Base-by-base conservation (phyloP, 1,140 invertebrate genomes). In the Chionoecetes opilio region DNA sequence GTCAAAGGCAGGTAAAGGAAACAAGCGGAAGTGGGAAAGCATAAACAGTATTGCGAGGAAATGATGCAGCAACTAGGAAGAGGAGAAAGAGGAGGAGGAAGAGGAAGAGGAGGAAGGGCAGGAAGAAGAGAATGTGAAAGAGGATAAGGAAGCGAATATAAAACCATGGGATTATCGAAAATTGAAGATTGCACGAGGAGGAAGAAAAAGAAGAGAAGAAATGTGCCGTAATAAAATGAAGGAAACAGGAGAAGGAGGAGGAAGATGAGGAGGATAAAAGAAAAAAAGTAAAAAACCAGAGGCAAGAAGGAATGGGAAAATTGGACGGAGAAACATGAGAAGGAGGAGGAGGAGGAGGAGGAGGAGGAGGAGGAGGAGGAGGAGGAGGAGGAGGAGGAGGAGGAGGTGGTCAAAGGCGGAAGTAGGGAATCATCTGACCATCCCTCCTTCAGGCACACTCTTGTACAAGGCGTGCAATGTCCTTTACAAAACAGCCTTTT, bases 401-500 rank as follows among this genome's bases (percentile, higher is more conserved):
- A 75, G 63, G 63, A 75, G 21, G 82, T 3, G 82, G 29, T 84
- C 17, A 84, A 84, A n/a, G 11, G 82, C 82, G 82, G 82, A 84
- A 84, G 82, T 9, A 34, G 9, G 82, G 9, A 11, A 9, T 34
- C 82, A 8, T 84, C 9, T 29, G n/a, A n/a, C n/a, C 32, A 31
- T 17, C 84, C 84, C 32, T 31, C 29, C 32, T 26, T 34, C 3
- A 35, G 84, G 0, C 84, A 32, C 32, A 2, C 63, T 75, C 5
- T 26, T 75, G 63, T 26, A 75, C 11, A 53, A 53, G 46, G 9
- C 46, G 9, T 17, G 46, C 34, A 38, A 38, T 37, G n/a, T 37
- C 85, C 85, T 35, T 31, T 31, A 37, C 86, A 63, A 29, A 63
- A 35, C 88, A 63, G 29, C 88, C 88, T 32, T 91, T n/a, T 91